Percentiles rank a stretch among this genome's conserved stretches.
Conservation (phyloP, 2,113 vertebrate genomes). For the Centropus unirufus region DNA sequence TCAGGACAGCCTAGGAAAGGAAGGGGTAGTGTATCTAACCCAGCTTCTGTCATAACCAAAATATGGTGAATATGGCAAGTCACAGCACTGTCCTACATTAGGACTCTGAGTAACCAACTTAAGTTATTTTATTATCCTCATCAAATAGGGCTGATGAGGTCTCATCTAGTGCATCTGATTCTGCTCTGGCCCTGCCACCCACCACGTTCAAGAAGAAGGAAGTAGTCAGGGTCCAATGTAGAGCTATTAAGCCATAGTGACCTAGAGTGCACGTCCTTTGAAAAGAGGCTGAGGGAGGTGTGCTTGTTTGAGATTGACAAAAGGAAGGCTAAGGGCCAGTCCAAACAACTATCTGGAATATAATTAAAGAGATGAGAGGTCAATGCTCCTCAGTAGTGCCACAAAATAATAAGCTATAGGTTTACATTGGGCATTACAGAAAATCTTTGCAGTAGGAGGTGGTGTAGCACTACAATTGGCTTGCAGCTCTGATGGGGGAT, state of each 20-base stretch:
- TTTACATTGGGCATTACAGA: neutral
- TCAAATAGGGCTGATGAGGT: neutral
- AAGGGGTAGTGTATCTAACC: neutral
- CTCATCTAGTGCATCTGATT: neutral
- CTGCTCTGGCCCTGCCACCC: neutral
- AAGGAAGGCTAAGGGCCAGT: neutral
- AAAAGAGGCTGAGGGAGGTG: neutral
- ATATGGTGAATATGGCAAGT: neutral
- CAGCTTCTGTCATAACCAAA: neutral
- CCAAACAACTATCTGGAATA: neutral
- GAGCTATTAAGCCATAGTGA: neutral
- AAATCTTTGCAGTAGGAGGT: neutral
- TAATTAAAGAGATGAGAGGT: neutral
- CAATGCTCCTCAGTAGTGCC: neutral
- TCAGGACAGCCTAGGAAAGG: neutral
- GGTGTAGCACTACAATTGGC: neutral
- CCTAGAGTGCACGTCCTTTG: neutral
- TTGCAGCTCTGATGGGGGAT: neutral
- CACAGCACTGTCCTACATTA: neutral
- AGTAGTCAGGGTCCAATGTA: neutral
- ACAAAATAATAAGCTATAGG: neutral
- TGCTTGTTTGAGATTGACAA: neutral
- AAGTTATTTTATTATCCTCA: neutral
- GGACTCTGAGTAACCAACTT: neutral
- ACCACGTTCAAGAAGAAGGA: neutral